Conservation (phyloP, 1,140 invertebrate genomes). For the Anastrepha obliqua region DNA sequence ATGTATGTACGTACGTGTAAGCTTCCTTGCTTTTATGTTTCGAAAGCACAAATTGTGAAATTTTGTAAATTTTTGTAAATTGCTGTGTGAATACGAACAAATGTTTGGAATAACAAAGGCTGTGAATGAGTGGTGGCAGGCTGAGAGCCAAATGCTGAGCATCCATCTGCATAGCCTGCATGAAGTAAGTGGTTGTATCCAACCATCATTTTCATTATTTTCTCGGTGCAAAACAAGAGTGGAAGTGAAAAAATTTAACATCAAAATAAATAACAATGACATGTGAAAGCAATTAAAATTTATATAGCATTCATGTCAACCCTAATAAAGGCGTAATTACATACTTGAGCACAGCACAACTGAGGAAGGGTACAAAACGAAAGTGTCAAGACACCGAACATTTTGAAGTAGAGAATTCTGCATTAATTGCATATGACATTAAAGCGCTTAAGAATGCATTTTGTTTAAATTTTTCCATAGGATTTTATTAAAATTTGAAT, state of each 20-base stretch:
- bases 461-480: too few species aligned
- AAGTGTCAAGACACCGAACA: neutral
- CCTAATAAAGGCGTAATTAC: slow-evolving; percentile 27
- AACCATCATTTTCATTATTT: neutral
- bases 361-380: slow-evolving; percentile 16
- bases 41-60: slow-evolving; percentile 9
- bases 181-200: slow-evolving; percentile 7
- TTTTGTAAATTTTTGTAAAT: slow-evolving; percentile 16
- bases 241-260: neutral
- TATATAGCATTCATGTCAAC: neutral
- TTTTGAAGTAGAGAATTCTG: neutral
- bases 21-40: neutral
- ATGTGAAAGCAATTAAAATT: slow-evolving; percentile 49
- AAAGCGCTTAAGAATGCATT: neutral
- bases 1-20: neutral
- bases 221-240: neutral
- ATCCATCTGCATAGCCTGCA: too few species aligned
- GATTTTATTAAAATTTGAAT: neutral
- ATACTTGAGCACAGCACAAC: neutral
- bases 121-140: neutral
- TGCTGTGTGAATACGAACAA: slow-evolving; percentile 50
- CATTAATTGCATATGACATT: slow-evolving; percentile 25
- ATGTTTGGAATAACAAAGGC: neutral
- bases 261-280: slow-evolving; percentile 50
- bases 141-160: neutral